Base-by-base conservation (phyloP, 2,113 vertebrate species). In the Proteles cristata region DNA sequence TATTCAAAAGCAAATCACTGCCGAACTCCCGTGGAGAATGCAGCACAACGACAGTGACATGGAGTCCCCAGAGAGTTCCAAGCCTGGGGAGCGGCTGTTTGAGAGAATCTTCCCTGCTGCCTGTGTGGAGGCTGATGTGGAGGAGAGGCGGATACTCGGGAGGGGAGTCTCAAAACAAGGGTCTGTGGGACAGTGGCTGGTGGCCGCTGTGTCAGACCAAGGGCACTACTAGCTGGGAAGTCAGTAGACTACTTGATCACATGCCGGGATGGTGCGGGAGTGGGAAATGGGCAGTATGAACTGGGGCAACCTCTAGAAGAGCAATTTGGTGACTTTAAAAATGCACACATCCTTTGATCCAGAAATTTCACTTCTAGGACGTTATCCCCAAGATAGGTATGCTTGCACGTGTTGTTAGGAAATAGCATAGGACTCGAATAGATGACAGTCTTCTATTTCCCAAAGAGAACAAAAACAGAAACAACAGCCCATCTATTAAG, bases 221-320 rank as follows among this genome's bases (percentile, higher is more conserved):
- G 45, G 21, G 5, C 58, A 21, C 48, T 21, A 19, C 48, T 26
- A 28, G 83, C 12, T 33, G 23, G 14, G 17, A 0, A 1, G 10
- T 23, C 53, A 43, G 63, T 31, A 8, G 43, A 35, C 15, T 53
- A 33, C 43, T 35, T 50, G 89, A 15, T 39, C 8, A 23, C 6
- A 7, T 2, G 33, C 6, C 9, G 39, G 11, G 31, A 31, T 4
- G 11, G 55, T 14, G 7, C 0, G 0, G 3, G 2, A 5, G 10
- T 7, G 45, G 43, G 23, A 53, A 61, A 28, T 3, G 4, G 50
- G 53, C 15, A 16, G 26, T n/a, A 19, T 16, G 61, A 53, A 69
- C 21, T 74, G 58, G 17, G 69, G 50, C 50, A n/a, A 21, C 39
- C 43, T 74, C 33, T 53, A 0, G 31, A 26, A 48, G 79, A 17